Percentiles rank a stretch among this genome's conserved stretches.
phyloP scores from a whole-genome alignment of 1,140 invertebrate species.

The Cydia strobilella region DNA sequence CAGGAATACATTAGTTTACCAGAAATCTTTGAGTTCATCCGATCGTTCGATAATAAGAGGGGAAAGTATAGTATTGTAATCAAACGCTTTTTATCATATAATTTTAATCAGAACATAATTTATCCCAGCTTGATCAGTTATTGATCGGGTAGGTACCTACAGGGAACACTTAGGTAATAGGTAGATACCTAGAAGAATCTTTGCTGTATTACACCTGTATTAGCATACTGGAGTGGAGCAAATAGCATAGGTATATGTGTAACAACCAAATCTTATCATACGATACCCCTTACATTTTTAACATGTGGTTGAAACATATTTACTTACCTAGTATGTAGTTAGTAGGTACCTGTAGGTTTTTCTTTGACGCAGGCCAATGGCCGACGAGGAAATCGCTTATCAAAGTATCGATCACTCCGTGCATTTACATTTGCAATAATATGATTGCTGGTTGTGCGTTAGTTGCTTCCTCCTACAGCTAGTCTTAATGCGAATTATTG shows the following conservation, averaged over 20 bases:
- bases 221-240: no score
- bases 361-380: conserved; percentile 13
- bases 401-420: conserved; percentile 19
- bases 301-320: background rate
- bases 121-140: no score
- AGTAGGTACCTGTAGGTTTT: background rate
- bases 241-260: background rate
- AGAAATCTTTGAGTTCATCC: background rate
- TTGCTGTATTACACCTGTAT: no score
- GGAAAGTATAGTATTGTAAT: no score
- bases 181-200: no score
- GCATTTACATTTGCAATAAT: conserved; percentile 16
- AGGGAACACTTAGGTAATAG: no score
- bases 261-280: background rate
- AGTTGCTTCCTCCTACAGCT: background rate
- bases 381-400: conserved; percentile 2
- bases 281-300: background rate
- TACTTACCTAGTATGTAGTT: background rate
- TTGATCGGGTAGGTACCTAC: no score
- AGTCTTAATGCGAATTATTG: background rate
- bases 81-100: no score
- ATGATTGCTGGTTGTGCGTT: background rate
- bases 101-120: no score
- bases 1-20: background rate
- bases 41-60: background rate